Base-by-base conservation (phyloP, 2,113 vertebrate species). In the Glareola pratincola region DNA sequence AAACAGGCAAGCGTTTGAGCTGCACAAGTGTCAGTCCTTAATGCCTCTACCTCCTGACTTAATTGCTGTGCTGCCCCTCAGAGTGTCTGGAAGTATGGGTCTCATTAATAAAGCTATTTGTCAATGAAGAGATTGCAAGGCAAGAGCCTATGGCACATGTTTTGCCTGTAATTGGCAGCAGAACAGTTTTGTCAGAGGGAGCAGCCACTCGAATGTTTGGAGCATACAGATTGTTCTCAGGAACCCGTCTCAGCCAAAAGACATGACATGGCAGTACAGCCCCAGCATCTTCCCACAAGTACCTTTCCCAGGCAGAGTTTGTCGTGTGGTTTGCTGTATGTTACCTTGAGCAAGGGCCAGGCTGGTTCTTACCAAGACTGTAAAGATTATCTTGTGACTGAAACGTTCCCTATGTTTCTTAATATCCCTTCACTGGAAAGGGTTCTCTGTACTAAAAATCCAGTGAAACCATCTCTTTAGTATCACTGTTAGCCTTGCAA, bases 151-250 rank as follows among this genome's bases (percentile, higher is more conserved):
- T 85, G 71, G 87, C 83, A 68, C 53, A 26, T 39, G 57, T 64
- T 83, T 77, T 59, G 32, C 57, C 75, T 32, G 4, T 75, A 79
- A 73, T 5, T 72, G 86, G 86, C 81, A 91, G 71, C 66, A 62
- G 79, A 88, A 76, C 47, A 19, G 4, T 89, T 94, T 68, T 90
- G 63, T 82, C 69, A 85, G 88, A 51, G 85, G 79, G 39, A 94
- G 62, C 57, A 90, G 77, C 84, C 74, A 22, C 92, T 94, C 50
- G 39, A 54, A 68, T 50, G 45, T 64, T 81, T 18, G 43, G 77
- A 93, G 91, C 89, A 83, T 39, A 71, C 45, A 76, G 69, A 54
- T 87, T 75, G 69, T 94, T 95, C 91, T 85, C 76, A 32, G 74
- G 90, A 94, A 54, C n/a, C 10, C 29, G 5, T 85, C 74, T 62